These are phyloP conservation scores for Acholoe squamosa DNA, from an alignment of 2,888 invertebrate genomes.

Conservation along the genomic window DNA sequence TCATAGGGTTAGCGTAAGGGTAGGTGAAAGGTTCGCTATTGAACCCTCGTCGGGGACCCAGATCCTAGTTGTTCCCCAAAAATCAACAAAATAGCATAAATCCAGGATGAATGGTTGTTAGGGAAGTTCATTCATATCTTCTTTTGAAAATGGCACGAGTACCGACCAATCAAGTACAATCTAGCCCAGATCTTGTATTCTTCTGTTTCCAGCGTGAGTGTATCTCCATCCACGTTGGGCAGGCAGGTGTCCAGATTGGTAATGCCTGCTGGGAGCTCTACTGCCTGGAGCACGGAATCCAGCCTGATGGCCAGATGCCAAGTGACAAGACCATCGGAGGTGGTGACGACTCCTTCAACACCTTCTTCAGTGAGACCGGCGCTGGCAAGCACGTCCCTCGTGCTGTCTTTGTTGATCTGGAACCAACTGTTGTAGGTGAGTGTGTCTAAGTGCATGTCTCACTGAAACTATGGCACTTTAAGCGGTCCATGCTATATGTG, in stretches of 20 bases:
- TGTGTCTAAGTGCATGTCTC: background rate
- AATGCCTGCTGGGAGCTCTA: slow-evolving; percentile 63
- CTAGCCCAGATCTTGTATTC: background rate
- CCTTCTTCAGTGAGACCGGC: slow-evolving; percentile 61
- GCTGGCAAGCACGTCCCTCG: slow-evolving; percentile 93
- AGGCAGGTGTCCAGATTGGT: slow-evolving; percentile 61
- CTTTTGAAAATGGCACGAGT: too few relatives aligned
- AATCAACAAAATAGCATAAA: background rate
- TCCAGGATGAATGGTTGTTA: too few relatives aligned
- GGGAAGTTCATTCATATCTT: too few relatives aligned
- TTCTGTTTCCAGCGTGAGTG: slow-evolving; percentile 60
- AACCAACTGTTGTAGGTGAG: slow-evolving; percentile 93
- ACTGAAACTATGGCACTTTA: too few relatives aligned
- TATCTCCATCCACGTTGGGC: slow-evolving; percentile 59
- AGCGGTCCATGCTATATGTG: too few relatives aligned
- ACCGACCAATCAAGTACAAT: too few relatives aligned
- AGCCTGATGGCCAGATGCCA: slow-evolving; percentile 56
- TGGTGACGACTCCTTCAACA: slow-evolving; percentile 63
- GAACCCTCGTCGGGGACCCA: too few relatives aligned
- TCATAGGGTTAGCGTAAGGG: too few relatives aligned
- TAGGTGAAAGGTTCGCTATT: too few relatives aligned
- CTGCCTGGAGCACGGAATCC: slow-evolving; percentile 61
- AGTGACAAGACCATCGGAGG: slow-evolving; percentile 60
- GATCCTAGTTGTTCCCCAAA: background rate
- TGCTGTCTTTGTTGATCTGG: slow-evolving; percentile 95